Evolutionary conservation across 2,113 vertebrate genomes (phyloP), one percentile per base, ranked within the genome.

Genomic region (Rhadina sibilatrix): DNA sequence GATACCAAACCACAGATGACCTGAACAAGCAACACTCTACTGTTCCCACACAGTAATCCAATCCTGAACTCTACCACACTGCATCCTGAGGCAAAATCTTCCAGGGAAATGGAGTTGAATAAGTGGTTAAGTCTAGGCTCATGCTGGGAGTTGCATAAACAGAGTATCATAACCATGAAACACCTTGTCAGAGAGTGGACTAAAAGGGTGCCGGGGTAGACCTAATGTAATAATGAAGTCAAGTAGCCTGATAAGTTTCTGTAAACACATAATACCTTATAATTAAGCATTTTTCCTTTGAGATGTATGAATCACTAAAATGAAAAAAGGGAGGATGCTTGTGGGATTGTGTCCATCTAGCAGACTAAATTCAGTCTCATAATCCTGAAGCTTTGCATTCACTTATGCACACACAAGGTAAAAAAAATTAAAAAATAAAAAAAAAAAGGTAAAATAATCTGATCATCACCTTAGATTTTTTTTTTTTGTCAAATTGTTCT

Each of bases 1-100:
- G 30, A 59, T 7, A 40, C 19, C 25, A 46, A 53, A 20, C 4
- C 40, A 56, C 22, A 80, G 30, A 22, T 0, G 0, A 31, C 15
- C 23, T 37, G 37, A 72, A 54, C 15, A 59, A 79, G 71, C 23
- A 59, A n/a, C 54, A 33, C 7, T 44, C 23, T 53, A n/a, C 24
- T 22, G 15, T 35, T 59, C 6, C 18, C 10, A 69, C 14, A 76
- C 4, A 64, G 49, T 46, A 33, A 37, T 11, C 3, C 19, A 52
- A 16, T 7, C 22, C 18, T 69, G 42, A 81, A 30, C 22, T 81
- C 50, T 24, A 61, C 24, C 22, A 44, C 8, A 75, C 17, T 23
- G 15, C 31, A 78, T 30, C 31, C 17, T 65, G 40, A 69, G 23
- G 8, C 12, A 81, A 80, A 83, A 25, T 1, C 7, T 74, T 57